A percentile compares a stretch with the other conserved stretches of the same genome.
phyloP scores from a whole-genome alignment of 2,113 vertebrate genomes.

The Phasianus colchicus region DNA sequence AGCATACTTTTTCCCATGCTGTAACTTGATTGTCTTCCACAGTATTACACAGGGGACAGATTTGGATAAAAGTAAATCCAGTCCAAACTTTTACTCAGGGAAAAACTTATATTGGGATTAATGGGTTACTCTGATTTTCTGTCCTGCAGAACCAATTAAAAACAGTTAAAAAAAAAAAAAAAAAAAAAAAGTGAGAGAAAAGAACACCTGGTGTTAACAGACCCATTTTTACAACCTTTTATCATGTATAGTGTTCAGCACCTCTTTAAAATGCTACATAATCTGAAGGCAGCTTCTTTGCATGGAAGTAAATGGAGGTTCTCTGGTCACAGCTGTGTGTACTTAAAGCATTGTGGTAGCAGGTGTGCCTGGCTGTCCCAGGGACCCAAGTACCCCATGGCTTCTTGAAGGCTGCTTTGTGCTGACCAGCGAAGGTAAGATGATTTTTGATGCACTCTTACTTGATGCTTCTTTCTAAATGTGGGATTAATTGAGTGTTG shows the following conservation, averaged over 20 bases:
- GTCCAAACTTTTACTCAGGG: slow-evolving; percentile 18
- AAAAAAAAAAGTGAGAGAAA: neutral
- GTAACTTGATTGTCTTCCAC: slow-evolving; percentile 36
- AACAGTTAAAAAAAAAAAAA: neutral
- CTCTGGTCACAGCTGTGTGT: neutral
- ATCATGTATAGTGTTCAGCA: neutral
- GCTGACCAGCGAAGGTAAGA: neutral
- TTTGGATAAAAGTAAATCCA: slow-evolving; percentile 26
- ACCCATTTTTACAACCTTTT: neutral
- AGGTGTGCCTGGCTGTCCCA: accelerated
- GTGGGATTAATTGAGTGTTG: accelerated
- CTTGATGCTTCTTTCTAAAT: accelerated
- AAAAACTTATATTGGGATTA: slow-evolving; percentile 10
- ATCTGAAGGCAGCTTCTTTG: neutral
- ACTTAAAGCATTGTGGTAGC: neutral
- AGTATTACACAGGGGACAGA: slow-evolving; percentile 31
- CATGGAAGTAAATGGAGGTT: neutral
- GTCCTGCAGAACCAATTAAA: slow-evolving; percentile 41
- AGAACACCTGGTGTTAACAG: neutral
- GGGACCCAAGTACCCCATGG: accelerated
- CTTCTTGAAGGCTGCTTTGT: neutral
- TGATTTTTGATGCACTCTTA: accelerated
- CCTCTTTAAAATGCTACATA: neutral
- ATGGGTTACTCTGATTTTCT: neutral
- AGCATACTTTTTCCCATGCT: slow-evolving; percentile 29